Base-by-base conservation (phyloP, 1,140 invertebrate genomes). In the Conus ventricosus region DNA sequence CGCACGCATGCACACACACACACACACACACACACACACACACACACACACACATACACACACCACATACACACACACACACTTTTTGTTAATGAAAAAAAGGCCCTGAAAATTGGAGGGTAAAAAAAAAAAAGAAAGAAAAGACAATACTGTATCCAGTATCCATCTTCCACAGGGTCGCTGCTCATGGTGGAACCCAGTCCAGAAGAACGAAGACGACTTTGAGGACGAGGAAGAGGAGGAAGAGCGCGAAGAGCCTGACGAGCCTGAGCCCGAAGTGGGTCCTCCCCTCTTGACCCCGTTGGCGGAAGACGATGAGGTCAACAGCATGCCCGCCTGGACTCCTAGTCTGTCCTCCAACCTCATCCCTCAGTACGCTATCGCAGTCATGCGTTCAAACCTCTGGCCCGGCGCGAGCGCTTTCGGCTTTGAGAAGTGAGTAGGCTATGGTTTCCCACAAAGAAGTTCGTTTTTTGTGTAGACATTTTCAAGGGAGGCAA, bases 271-370 rank as follows among this genome's bases (percentile, higher is more conserved):
- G 89, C 96, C 96, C 57, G 97, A 97, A 94, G 94, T 95, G 0
- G 97, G 97, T 2, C 97, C 97, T 8, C 95, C 96, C 4, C 95
- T 98, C 8, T 95, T 98, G 6, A 95, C 94, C 53, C 95, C 95
- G 20, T 88, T 95, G 39, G 93, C 94, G 53, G 95, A 95, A 88
- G 95, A 95, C 92, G 93, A 92, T 17, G 94, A 94, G 85, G 92
- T 96, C 1, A 96, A 97, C 88, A 95, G 95, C 23, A 94, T 96
- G 54, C 94, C 95, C 85, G 96, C 97, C 0, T 98, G 97, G 97
- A 96, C 96, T 1, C 94, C 96, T 0, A 95, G 96, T 53, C 85
- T 93, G 0, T 94, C 93, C 8, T 94, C 94, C 20, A 93, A 92
- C 83, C 92, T 95, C 81, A 93, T 95, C 53, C 93, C 94, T 54